Evolutionary conservation across 2,113 vertebrate species (phyloP).

Genomic region (Lamprologus lemairii): DNA sequence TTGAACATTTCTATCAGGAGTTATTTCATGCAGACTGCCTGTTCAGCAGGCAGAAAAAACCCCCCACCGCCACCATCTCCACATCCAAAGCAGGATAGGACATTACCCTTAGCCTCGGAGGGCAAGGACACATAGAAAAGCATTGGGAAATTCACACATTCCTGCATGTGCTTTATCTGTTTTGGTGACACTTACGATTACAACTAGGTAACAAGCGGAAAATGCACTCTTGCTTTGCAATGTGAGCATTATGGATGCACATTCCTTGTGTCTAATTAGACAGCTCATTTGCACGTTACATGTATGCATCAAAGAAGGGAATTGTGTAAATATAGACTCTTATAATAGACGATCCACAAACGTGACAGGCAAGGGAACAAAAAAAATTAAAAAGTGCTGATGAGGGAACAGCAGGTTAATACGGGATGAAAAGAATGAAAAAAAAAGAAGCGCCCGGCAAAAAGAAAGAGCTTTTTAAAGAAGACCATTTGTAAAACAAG

Average conservation of each 20-base stretch:
- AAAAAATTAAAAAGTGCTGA: constrained; percentile 18
- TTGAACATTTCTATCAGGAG: constrained; percentile 25
- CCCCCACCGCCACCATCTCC: neutral
- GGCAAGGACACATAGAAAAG: constrained; percentile 57
- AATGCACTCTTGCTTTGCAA: neutral
- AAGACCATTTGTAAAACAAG: constrained; percentile 72
- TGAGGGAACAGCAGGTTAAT: constrained; percentile 56
- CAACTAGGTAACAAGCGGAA: neutral
- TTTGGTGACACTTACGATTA: neutral
- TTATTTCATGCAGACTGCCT: constrained; percentile 61
- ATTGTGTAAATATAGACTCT: neutral
- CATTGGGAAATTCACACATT: constrained; percentile 36
- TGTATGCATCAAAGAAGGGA: neutral
- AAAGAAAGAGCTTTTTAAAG: constrained; percentile 61
- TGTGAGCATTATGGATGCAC: neutral
- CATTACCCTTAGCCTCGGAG: constrained; percentile 53
- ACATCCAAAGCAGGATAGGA: constrained; percentile 41
- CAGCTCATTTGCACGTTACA: neutral
- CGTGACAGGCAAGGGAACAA: neutral
- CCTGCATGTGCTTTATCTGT: neutral
- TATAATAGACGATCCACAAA: neutral
- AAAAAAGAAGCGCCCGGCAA: neutral
- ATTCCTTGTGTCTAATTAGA: neutral
- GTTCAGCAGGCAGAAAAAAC: constrained; percentile 58
- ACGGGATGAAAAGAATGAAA: constrained; percentile 41